Evolutionary conservation across 2,113 vertebrate species (phyloP).

Genomic region (Nibea albiflora): DNA sequence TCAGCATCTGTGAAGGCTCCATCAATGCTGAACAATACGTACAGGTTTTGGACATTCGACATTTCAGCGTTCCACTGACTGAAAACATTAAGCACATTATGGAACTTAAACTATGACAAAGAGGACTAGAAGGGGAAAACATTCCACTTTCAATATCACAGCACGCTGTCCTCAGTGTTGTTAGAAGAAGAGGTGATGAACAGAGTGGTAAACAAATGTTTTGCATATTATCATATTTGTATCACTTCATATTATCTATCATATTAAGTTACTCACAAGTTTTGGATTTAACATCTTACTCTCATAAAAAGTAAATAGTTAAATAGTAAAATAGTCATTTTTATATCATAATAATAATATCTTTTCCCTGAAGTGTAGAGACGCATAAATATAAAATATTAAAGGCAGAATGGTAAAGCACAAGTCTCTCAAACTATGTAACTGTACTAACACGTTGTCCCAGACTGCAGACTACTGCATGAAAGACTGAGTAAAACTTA

Average conservation of each 20-base stretch:
- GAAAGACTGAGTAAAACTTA: background rate
- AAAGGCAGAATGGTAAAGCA: background rate
- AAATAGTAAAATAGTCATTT: background rate
- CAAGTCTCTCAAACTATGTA: background rate
- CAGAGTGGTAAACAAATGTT: too few relatives aligned
- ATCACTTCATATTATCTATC: background rate
- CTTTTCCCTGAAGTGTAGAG: background rate
- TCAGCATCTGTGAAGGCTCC: too few relatives aligned
- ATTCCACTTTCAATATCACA: too few relatives aligned
- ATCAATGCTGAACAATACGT: too few relatives aligned
- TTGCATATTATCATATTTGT: too few relatives aligned
- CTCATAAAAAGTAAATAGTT: background rate
- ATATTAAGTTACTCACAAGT: background rate
- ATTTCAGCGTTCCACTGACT: too few relatives aligned
- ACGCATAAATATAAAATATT: background rate
- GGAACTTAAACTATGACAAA: too few relatives aligned
- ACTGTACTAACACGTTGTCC: background rate
- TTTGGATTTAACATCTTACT: background rate
- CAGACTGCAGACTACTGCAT: background rate
- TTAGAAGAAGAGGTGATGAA: too few relatives aligned
- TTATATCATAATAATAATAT: background rate
- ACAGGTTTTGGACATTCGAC: too few relatives aligned
- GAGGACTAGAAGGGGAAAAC: too few relatives aligned
- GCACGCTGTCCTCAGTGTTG: too few relatives aligned
- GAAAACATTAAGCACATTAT: too few relatives aligned